Conservation (phyloP, 2,113 vertebrate species). For the Stegostoma tigrinum region DNA sequence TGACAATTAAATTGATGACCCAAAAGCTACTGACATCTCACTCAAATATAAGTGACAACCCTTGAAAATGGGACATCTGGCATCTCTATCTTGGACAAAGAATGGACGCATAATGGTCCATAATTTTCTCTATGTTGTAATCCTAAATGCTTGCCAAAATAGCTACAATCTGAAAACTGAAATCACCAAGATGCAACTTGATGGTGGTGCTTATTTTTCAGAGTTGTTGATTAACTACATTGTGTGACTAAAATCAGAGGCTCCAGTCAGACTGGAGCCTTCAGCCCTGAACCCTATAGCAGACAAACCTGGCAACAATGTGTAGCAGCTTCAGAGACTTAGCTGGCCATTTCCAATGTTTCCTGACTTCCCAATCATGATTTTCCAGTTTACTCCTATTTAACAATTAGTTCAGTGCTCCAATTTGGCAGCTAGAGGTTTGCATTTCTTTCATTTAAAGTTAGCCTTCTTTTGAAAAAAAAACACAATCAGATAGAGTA, state of each 20-base stretch:
- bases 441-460: neutral
- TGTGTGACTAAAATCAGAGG: constrained; percentile 4
- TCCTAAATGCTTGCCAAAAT: neutral
- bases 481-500: neutral
- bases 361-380: neutral
- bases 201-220: neutral
- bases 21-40: neutral
- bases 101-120: neutral
- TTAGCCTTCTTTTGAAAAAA: neutral
- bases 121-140: neutral
- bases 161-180: neutral
- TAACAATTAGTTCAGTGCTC: neutral
- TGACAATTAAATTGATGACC: neutral
- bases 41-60: neutral
- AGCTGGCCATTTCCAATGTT: neutral
- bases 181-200: neutral
- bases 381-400: neutral
- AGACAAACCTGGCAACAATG: constrained; percentile 20
- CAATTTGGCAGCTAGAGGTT: neutral
- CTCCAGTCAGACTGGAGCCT: constrained; percentile 34
- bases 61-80: neutral
- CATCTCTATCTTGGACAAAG: neutral
- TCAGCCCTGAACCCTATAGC: neutral
- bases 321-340: neutral
- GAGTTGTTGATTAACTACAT: constrained; percentile 28